Base-by-base conservation (phyloP, 2,888 invertebrate genomes). In the Coecobrya sp. region DNA sequence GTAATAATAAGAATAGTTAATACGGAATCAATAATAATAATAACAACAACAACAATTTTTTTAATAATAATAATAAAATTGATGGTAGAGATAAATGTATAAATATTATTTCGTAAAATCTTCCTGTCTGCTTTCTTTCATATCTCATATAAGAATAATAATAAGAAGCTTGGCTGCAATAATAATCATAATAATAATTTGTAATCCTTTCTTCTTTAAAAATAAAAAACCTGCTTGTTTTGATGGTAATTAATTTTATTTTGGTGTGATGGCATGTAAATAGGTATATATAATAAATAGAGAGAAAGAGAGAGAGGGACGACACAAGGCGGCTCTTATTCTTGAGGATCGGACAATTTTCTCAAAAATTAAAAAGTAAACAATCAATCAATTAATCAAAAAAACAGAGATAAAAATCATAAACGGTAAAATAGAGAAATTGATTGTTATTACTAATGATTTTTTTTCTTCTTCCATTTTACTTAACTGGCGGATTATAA, bases 1-100 rank as follows among this genome's bases (percentile, higher is more conserved):
- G 79, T 79, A 88, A 79, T 88, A 76, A 88, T 88, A 88, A 88
- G 52, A 88, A 88, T 79, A 62, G 62, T 79, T 62, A 19, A 82
- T 62, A 82, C 82, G 82, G 82, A 88, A 59, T 79, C 73, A 88
- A 88, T 62, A 79, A 76, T 88, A 73, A 88, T 59, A 59, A 86
- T 36, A 73, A 73, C 42, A 73, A 73, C 70, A 86, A 86, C 52
- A 73, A 86, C 45, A 68, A 49, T 59, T 62, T n/a, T n/a, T n/a
- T n/a, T n/a, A n/a, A n/a, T n/a, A n/a, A n/a, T n/a, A n/a, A n/a
- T 68, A 86, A 86, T 65, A 86, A 86, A 70, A 68, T 27, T 62
- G 55, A 36, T 86, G 16, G 22, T 59, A 59, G 27, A 55, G 1
- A n/a, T n/a, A n/a, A 55, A 59, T 62, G 36, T 7, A 62, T 59